Evolutionary conservation across 2,113 vertebrate species (phyloP), one percentile per base, ranked within the genome.

Genomic region (Circaetus gallicus): DNA sequence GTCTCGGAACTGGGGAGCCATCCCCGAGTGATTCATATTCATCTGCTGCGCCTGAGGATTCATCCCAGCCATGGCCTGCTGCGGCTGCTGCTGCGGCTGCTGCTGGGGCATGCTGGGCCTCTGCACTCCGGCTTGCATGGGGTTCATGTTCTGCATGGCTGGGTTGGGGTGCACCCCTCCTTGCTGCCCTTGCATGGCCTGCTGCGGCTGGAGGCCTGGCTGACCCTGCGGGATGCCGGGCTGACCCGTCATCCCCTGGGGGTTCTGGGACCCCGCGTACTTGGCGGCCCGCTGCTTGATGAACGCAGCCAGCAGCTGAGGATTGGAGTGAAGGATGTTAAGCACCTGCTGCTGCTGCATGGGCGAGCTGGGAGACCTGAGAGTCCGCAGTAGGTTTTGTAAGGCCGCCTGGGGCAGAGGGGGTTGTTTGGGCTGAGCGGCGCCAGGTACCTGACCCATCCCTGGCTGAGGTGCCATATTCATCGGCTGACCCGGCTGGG

Each of bases 271-370:
- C 6, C 98, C 98, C 5, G 98, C 98, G 10, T 99, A 99, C 95
- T 99, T 98, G 95, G 99, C 99, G 1, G 98, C 99, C 88, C 99
- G 98, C 96, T 99, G 99, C 94, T 99, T 99, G 95, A 99, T 99
- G 96, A 99, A 99, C 17, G 99, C 99, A 0, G 99, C 99, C 98
- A 99, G 98, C 43, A 99, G 98, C 76, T 99, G 99, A 45, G 99
- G 99, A 94, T 99, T 99, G 97, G 99, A 99, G n/a, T 99, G 99
- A 56, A 99, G 98, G 96, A 99, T 99, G 98, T 99, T 99, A 77
- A 99, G 98, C 97, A 99, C 98, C 97, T 99, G 99, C 96, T 99
- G 99, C 98, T 99, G 99, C 95, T 99, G 99, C 69, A 98, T 97
- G 94, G 98, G 98, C 59, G 98, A 99, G 96, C 98, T 98, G 95